Evolutionary conservation across 2,113 vertebrate genomes (phyloP), one percentile per base, ranked within the genome.

Genomic region (Nothocercus nigrocapillus): DNA sequence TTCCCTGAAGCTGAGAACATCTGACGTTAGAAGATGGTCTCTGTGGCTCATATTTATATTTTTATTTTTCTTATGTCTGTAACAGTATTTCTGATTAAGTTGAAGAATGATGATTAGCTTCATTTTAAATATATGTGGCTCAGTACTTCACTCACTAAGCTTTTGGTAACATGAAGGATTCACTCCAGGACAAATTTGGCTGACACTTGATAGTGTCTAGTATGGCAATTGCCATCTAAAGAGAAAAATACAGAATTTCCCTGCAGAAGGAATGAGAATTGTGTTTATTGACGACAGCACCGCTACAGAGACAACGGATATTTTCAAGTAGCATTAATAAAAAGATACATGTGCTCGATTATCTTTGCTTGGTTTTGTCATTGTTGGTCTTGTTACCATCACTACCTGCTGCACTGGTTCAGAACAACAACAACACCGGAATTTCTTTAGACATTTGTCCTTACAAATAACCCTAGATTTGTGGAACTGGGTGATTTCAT

Each of bases 231-330:
- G 51, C n/a, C 59, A 8, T 72, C 82, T 86, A 79, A 82, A 61
- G 74, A 84, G 74, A 82, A 95, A 94, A 97, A 88, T 74, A 76
- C 51, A 94, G 88, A 90, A 91, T 96, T 94, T 93, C 73, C 82
- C 56, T 59, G 5, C n/a, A 45, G 72, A 79, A 91, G 27, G 61
- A 94, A 77, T 88, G 28, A 80, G 56, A 90, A 85, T 38, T 68
- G 86, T 66, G 76, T 88, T 96, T 95, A 93, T 63, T 88, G 87
- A 61, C 87, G 86, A 69, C 0, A 0, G 28, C 67, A 74, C 90
- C 95, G 85, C 92, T 94, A 63, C 63, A 85, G 89, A 91, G 91
- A 88, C 51, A 45, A 64, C 80, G 54, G 58, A 83, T 20, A 5
- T 40, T 76, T 58, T 56, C 82, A 89, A 83, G 81, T 30, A 81